Percentiles rank a stretch among this genome's conserved stretches.
Conservation (phyloP, 2,888 invertebrate species). For the Dolomedes plantarius region DNA sequence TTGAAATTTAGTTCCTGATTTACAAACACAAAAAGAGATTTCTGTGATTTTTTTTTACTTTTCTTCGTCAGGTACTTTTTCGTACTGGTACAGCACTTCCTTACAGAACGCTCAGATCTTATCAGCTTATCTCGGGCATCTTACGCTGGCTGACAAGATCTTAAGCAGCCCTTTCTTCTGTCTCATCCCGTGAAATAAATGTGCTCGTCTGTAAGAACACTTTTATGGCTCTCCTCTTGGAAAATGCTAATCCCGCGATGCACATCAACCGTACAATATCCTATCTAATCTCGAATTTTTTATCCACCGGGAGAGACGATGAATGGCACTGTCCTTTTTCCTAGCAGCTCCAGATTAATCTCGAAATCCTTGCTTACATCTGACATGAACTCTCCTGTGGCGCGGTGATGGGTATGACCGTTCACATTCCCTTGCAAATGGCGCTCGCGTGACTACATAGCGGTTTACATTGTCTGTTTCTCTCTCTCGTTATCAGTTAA, state of each 20-base stretch:
- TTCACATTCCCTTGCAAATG: conserved; percentile 16
- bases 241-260: background rate
- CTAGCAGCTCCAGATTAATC: background rate
- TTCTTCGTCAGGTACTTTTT: no score
- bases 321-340: background rate
- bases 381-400: background rate
- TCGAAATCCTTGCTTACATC: background rate
- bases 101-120: no score
- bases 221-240: background rate
- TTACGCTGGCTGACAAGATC: no score
- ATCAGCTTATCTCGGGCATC: no score
- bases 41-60: no score
- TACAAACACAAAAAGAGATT: no score
- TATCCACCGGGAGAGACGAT: background rate
- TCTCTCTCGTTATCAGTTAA: conserved; percentile 18
- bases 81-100: no score
- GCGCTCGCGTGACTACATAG: conserved; percentile 55
- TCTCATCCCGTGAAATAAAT: background rate
- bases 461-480: conserved; percentile 33
- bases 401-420: background rate
- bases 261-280: background rate
- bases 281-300: background rate
- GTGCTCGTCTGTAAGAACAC: background rate
- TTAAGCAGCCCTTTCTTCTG: no score
- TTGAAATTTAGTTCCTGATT: no score